Evolutionary conservation across 2,888 invertebrate species (phyloP).

Genomic region (Microctonus aethiopoides): DNA sequence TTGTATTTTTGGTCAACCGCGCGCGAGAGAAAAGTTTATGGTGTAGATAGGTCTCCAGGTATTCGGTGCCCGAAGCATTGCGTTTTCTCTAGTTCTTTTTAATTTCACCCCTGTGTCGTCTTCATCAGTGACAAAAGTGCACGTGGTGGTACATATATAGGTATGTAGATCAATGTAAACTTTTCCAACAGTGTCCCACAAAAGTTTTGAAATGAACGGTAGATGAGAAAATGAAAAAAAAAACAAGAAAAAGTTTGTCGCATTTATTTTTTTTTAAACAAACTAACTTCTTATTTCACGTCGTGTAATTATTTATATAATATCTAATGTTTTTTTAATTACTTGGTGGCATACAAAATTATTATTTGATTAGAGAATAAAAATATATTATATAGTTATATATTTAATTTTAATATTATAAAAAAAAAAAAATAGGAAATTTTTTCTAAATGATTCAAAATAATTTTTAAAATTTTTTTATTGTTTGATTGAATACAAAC

Average conservation of each 20-base stretch:
- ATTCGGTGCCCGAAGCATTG: not conserved
- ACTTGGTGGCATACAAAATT: no score
- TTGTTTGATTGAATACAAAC: no score
- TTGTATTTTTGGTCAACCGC: not conserved
- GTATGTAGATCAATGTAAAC: not conserved
- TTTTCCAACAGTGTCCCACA: not conserved
- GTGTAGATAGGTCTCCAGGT: not conserved
- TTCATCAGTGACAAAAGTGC: not conserved
- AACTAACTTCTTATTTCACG: no score
- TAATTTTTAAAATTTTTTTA: no score
- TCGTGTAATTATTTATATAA: no score
- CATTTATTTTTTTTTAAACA: not conserved
- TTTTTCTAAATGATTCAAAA: no score
- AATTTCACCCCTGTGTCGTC: not conserved
- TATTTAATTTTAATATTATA: no score
- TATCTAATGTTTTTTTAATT: no score
- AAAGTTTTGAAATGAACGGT: not conserved
- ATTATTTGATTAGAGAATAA: no score
- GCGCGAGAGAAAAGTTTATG: conserved; percentile 7
- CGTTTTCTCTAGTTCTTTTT: not conserved
- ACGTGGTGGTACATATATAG: not conserved
- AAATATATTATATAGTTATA: no score
- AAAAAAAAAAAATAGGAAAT: no score
- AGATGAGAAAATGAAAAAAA: not conserved
- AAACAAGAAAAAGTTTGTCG: not conserved